Conservation (phyloP, 2,797 vertebrate species). For the Gobio occitaniae region DNA sequence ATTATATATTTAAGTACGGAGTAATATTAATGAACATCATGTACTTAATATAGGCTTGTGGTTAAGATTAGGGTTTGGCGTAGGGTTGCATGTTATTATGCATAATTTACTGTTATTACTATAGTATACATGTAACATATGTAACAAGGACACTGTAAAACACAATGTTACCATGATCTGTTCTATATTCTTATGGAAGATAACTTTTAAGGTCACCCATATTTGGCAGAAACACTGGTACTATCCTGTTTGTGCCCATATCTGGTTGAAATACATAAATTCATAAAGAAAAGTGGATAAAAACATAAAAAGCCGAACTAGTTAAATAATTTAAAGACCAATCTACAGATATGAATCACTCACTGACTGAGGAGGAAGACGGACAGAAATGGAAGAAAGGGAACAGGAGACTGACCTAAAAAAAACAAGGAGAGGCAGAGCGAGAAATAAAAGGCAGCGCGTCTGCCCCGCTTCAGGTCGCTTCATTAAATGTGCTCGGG, state of each 20-base stretch:
- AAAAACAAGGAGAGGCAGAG: background rate
- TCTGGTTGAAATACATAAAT: constrained; percentile 22
- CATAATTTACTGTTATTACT: too few relatives aligned
- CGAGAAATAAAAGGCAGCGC: constrained; percentile 3
- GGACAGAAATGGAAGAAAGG: constrained; percentile 10
- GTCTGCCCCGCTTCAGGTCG: constrained; percentile 34
- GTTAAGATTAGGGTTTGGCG: too few relatives aligned
- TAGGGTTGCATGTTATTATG: too few relatives aligned
- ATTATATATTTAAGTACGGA: too few relatives aligned
- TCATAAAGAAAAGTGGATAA: background rate
- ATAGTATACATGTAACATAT: too few relatives aligned
- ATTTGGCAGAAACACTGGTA: background rate
- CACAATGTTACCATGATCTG: background rate
- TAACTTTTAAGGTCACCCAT: background rate
- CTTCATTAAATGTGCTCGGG: constrained; percentile 49
- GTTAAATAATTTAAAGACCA: constrained; percentile 39
- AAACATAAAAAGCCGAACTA: background rate
- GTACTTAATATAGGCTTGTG: too few relatives aligned
- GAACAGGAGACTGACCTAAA: constrained; percentile 28
- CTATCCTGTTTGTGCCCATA: background rate
- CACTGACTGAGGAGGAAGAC: background rate
- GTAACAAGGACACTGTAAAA: too few relatives aligned
- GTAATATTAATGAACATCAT: too few relatives aligned
- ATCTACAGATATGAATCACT: constrained; percentile 8
- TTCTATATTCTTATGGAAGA: background rate